A percentile compares a stretch with the other conserved stretches of the same genome.
phyloP scores from a whole-genome alignment of 2,797 vertebrate genomes.

The Pipistrellus kuhlii region DNA sequence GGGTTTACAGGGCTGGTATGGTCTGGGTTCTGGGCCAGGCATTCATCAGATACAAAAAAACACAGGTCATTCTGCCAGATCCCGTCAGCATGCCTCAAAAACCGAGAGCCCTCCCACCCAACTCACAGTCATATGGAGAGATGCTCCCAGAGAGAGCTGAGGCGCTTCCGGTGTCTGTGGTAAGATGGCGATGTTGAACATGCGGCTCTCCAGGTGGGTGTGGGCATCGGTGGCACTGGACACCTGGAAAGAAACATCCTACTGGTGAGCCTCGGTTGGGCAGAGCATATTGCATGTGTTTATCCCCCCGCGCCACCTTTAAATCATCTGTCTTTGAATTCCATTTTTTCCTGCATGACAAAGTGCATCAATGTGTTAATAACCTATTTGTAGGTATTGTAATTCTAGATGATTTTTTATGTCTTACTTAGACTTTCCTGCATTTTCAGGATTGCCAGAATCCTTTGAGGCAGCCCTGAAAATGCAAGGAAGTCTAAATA shows the following conservation, averaged over 20 bases:
- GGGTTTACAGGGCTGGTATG: neutral
- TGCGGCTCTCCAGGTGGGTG: constrained; percentile 88
- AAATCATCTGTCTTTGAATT: neutral
- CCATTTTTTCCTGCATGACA: neutral
- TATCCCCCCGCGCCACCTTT: neutral
- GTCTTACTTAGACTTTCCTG: too few species aligned
- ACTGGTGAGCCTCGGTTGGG: neutral
- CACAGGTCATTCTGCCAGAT: neutral
- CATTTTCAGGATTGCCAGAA: neutral
- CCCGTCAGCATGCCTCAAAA: neutral
- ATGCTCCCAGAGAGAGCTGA: constrained; percentile 90
- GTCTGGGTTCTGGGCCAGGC: neutral
- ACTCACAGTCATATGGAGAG: constrained; percentile 96
- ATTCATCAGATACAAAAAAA: neutral
- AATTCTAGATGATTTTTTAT: too few species aligned
- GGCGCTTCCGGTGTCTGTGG: constrained; percentile 91
- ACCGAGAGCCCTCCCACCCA: neutral
- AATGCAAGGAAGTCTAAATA: constrained; percentile 1
- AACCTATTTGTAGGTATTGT: too few species aligned
- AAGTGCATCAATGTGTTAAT: too few species aligned
- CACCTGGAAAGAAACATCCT: constrained; percentile 87
- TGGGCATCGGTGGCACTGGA: constrained; percentile 87
- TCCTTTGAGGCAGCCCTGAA: constrained; percentile 30
- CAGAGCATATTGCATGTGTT: fast-evolving
- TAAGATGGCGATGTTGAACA: constrained; percentile 94